Evolutionary conservation across 2,797 vertebrate species (phyloP), one percentile per base, ranked within the genome.

Genomic region (Botia almorhae): DNA sequence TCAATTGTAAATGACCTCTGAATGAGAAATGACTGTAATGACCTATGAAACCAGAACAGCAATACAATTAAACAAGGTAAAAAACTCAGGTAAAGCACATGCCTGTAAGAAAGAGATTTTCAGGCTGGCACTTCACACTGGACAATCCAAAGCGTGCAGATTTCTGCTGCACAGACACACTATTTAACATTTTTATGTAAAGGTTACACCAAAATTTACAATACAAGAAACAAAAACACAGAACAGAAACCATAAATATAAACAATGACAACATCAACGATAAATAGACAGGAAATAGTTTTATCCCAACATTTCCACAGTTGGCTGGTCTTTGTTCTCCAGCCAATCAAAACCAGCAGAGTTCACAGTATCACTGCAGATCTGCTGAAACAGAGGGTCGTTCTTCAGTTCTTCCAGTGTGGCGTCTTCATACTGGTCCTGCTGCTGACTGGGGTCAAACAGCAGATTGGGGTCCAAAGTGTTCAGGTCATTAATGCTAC

Each of bases 331-430:
- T 94, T 99, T 99, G 94, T 96, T 99, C 91, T 99, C 98, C 93
- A 99, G 96, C 98, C 98, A 99, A 88, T 99, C 98, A 88, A 99
- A 99, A 91, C 96, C 96, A 81, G 95, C 92, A 80, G 97, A 93
- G 93, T 94, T 97, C 91, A 98, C 97, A 89, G 98, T 97, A 92
- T 99, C 98, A 90, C 94, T 98, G 95, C 98, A 99, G 92, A 99
- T 99, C 90, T 99, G 98, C 91, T 99, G 98, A 94, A 99, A 99
- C 85, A 99, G 95, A 55, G 98, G 97, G 91, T 99, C 98, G 43
- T 99, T 98, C 93, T 98, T 99, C 89, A 99, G 94, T 90, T 99
- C 98, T 93, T 99, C 98, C 97, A 99, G 97, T 95, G 97, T 97
- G 69, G 98, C 95, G 91, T 98, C 98, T 92, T 99, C 98, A 23